These are phyloP conservation scores for Crocuta crocuta DNA, from an alignment of 2,113 vertebrate genomes.

Conservation along the genomic window DNA sequence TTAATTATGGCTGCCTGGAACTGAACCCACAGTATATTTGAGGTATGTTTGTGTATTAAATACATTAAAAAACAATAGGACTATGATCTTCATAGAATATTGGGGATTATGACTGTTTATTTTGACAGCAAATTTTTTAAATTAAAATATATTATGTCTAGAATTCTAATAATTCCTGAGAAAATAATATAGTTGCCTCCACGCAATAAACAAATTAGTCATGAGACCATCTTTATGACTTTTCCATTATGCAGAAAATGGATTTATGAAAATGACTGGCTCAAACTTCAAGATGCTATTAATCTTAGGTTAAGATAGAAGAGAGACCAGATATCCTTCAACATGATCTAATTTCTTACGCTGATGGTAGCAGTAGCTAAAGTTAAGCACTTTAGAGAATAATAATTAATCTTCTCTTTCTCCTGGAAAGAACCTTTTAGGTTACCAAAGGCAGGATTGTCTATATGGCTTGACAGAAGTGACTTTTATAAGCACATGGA, in stretches of 20 bases:
- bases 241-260: conserved; percentile 49
- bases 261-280: conserved; percentile 49
- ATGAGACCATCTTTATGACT: not conserved
- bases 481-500: not conserved
- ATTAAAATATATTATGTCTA: not conserved
- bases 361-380: conserved; percentile 42
- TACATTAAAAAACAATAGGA: not conserved
- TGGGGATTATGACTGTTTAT: not conserved
- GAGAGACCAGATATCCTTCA: conserved; percentile 7
- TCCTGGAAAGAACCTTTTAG: conserved; percentile 11
- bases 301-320: conserved; percentile 40
- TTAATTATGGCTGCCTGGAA: not conserved
- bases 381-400: conserved; percentile 41
- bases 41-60: not conserved
- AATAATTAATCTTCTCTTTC: conserved; percentile 46
- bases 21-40: not conserved
- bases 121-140: not conserved
- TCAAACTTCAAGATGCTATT: conserved; percentile 16
- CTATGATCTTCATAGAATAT: not conserved
- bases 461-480: not conserved
- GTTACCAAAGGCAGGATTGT: not conserved
- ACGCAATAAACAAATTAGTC: conserved; percentile 50
- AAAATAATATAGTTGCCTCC: not conserved
- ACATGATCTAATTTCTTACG: conserved; percentile 43
- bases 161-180: conserved; percentile 34